Base-by-base conservation (phyloP, 2,797 vertebrate genomes). In the Fistularia tabacaria region DNA sequence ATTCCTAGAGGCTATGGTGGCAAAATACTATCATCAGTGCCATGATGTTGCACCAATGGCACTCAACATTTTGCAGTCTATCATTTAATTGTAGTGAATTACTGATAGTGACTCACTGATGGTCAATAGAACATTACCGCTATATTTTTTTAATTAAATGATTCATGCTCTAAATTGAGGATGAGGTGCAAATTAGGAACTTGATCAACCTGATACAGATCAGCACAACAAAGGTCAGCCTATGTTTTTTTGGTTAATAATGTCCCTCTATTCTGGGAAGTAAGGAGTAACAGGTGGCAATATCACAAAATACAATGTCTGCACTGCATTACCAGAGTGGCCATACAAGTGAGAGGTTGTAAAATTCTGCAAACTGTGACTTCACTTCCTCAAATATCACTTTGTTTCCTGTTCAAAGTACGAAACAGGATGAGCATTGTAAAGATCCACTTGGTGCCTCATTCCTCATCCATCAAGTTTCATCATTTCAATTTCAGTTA, bases 321-420 rank as follows among this genome's bases (percentile, higher is more conserved):
- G 25, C 25, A 25, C 25, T 25, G 25, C 25, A 2, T 25, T 5
- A 25, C 25, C 25, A 25, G 25, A 3, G 25, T 25, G 25, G 25
- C 5, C 25, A 5, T 5, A 25, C 25, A 25, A 5, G 2, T 25
- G 25, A 25, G 25, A 25, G 25, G 25, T 25, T 25, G 25, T 25
- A 25, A 25, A 25, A 25, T 25, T 3, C 25, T 25, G 25, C 25
- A 2, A 25, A 25, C 25, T 25, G 56, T 81, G 69, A 82, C 69
- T 47, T 76, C 62, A 82, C 66, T 85, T 85, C 83, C 82, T 83
- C 70, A 73, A 67, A 77, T 51, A 51, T 72, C 25, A 51, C 45
- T 73, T 57, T 13, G 62, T 79, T 88, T 85, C 76, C 76, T 81
- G 78, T 80, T 76, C 13, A 46, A 25, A n/a, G 58, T 0, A 10